Evolutionary conservation across 2,888 invertebrate species (phyloP).

Genomic region (Plagodis pulveraria): DNA sequence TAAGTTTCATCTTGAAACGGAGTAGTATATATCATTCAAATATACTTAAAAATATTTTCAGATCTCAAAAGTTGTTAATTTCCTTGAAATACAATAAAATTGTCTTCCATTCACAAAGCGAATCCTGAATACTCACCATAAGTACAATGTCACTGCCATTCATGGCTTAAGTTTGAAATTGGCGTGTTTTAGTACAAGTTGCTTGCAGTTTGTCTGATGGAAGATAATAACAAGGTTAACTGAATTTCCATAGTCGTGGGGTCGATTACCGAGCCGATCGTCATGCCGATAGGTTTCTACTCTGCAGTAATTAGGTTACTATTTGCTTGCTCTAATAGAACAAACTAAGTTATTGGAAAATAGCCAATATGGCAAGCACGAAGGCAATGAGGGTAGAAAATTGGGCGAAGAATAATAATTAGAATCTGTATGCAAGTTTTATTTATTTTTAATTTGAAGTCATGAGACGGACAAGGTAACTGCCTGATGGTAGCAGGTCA

Average conservation of each 20-base stretch:
- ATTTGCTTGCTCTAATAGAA: conserved; percentile 48
- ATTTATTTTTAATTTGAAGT: too few species aligned
- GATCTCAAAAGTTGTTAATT: too few species aligned
- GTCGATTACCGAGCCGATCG: conserved; percentile 55
- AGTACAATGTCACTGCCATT: neutral
- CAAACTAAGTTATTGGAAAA: conserved; percentile 24
- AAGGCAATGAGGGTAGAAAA: neutral
- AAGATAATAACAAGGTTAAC: conserved; percentile 47
- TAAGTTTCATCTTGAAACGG: too few species aligned
- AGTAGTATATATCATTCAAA: too few species aligned
- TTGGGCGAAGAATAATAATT: too few species aligned
- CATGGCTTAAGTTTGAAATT: neutral
- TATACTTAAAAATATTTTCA: too few species aligned
- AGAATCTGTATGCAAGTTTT: too few species aligned
- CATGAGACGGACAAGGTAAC: too few species aligned
- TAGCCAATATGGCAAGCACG: neutral
- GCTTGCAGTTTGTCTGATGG: neutral
- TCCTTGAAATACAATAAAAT: neutral
- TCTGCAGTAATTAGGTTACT: conserved; percentile 52
- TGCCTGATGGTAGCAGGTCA: too few species aligned
- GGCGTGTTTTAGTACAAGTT: neutral
- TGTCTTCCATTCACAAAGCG: neutral
- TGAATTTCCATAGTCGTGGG: conserved; percentile 69
- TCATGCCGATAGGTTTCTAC: conserved; percentile 53
- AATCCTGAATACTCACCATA: neutral